Evolutionary conservation across 2,888 invertebrate species (phyloP), one percentile per base, ranked within the genome.

Genomic region (Drosophila helvetica): DNA sequence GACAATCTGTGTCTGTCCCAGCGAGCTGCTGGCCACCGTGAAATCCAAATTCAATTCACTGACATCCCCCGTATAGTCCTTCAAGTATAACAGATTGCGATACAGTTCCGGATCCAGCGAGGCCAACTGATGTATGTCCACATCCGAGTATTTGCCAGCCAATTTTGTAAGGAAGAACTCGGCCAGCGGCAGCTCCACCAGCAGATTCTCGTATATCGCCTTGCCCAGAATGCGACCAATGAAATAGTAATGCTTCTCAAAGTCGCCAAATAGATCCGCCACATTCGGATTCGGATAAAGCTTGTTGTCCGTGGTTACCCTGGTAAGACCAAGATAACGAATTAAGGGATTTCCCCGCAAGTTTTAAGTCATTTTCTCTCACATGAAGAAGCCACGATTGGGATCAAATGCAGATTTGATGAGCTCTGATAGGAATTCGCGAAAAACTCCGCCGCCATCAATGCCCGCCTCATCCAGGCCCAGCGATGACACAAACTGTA

Each of bases 251-350:
- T 99, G 99, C 87, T 96, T 95, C 1, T 94, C 94, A 89, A 95
- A 98, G 90, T 98, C 96, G 30, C 96, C 95, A 45, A 97, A 95
- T n/a, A 98, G 92, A 63, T 98, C 93, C 81, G 96, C 95, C 5
- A 98, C 98, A 55, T 96, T 96, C 0, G 99, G 99, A 92, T 99
- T 99, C 0, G 99, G 99, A 92, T 99, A 99, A 43, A 99, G 93
- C 92, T 97, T 95, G 90, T 98, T 97, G 91, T 99, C 98, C 72
- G 96, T 95, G 5, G 98, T 98, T 38, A 98, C 91, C 75, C 94
- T 93, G 30, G 17, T 0, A 5, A 15, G 2, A 10, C 0, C n/a
- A 19, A 0, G 0, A 22, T 7, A 19, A 8, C 9, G 9, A 33
- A 48, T 22, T 0, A 25, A 48, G 3, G 0, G 18, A 48, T 30